Percentiles rank a stretch among this genome's conserved stretches.
Evolutionary conservation across 2,797 vertebrate species (phyloP).

Genomic region (Rhadinocentrus ornatus): DNA sequence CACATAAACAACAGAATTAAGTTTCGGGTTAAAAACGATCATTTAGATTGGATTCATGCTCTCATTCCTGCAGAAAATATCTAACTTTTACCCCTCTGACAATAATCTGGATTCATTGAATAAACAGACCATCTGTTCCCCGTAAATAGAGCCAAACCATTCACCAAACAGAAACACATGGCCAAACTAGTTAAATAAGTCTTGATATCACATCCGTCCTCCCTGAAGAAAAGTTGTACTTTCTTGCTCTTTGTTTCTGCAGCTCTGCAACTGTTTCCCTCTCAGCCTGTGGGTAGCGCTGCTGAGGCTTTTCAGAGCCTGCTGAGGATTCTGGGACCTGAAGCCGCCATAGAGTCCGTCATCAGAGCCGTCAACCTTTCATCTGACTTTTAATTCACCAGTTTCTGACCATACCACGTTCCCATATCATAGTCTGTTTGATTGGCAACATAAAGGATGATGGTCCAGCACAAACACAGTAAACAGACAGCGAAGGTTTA

Average conservation of each 20-base stretch:
- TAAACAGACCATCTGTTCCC: no score
- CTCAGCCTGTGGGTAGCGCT: slow-evolving; percentile 28
- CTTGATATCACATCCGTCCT: background rate
- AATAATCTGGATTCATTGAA: no score
- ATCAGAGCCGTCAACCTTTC: slow-evolving; percentile 69
- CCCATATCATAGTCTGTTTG: no score
- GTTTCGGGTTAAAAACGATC: no score
- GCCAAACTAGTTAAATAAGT: background rate
- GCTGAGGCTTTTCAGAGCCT: slow-evolving; percentile 82
- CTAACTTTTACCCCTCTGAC: no score
- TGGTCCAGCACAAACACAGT: background rate
- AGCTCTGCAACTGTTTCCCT: slow-evolving; percentile 62
- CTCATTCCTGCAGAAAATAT: no score
- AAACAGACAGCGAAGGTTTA: slow-evolving; percentile 16
- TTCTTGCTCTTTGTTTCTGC: slow-evolving; percentile 4
- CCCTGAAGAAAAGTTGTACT: no score
- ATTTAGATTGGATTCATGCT: no score
- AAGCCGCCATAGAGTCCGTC: slow-evolving; percentile 85
- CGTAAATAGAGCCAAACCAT: no score
- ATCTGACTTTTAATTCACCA: slow-evolving; percentile 8
- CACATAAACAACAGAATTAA: no score
- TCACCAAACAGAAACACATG: no score
- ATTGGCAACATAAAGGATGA: background rate
- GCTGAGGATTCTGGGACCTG: slow-evolving; percentile 83
- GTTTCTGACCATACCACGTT: background rate